A percentile compares a stretch with the other conserved stretches of the same genome.
Evolutionary conservation across 2,888 invertebrate genomes (phyloP).

Genomic region (Tetrapedia diversipes): DNA sequence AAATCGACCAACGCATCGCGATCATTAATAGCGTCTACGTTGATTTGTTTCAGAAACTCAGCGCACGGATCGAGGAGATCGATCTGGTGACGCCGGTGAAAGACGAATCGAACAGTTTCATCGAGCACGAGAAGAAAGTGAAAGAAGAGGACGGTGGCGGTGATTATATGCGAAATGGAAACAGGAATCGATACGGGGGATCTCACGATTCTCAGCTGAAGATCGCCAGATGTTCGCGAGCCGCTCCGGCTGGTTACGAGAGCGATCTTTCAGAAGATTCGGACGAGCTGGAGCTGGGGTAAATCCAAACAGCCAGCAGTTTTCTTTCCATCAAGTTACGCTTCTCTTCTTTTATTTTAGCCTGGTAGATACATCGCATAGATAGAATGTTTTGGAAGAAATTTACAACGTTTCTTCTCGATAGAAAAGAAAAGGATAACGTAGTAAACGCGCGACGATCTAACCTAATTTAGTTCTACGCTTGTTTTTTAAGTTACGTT

Average conservation of each 20-base stretch:
- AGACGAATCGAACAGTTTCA: constrained; percentile 53
- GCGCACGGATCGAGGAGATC: background rate
- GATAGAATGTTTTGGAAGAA: too few species aligned
- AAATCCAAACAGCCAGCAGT: constrained; percentile 22
- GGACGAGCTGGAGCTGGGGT: constrained; percentile 63
- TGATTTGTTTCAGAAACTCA: constrained; percentile 34
- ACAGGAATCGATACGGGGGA: background rate
- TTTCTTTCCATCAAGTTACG: background rate
- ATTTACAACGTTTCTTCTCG: background rate
- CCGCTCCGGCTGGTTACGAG: constrained; percentile 71
- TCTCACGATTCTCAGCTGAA: background rate
- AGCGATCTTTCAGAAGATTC: constrained; percentile 66
- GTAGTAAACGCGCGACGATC: background rate
- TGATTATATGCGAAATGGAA: constrained; percentile 38
- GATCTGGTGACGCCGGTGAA: constrained; percentile 71
- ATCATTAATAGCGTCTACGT: constrained; percentile 11
- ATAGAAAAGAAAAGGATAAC: background rate
- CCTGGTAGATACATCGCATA: too few species aligned
- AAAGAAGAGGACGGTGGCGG: constrained; percentile 53
- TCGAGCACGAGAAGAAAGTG: constrained; percentile 57
- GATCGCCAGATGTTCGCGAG: background rate
- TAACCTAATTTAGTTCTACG: background rate
- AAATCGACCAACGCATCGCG: constrained; percentile 4
- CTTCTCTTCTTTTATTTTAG: background rate
- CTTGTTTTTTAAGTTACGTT: background rate